These are phyloP conservation scores for Dynastes maya DNA, from an alignment of 2,888 invertebrate genomes.

Conservation along the genomic window DNA sequence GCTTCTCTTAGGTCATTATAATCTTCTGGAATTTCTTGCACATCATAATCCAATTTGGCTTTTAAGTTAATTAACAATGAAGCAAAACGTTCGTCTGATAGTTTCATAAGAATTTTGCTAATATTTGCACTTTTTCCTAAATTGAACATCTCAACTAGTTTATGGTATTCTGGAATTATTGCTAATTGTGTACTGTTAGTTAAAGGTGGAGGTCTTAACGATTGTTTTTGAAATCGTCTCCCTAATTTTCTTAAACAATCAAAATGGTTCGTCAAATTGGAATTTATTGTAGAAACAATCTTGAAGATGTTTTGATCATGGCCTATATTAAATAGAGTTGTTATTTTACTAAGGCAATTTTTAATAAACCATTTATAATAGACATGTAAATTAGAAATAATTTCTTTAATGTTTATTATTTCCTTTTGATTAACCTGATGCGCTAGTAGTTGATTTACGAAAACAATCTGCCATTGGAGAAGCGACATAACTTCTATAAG, in stretches of 20 bases:
- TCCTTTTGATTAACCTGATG: constrained; percentile 57
- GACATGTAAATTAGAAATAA: constrained; percentile 76
- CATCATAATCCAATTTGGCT: constrained; percentile 56
- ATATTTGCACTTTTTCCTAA: constrained; percentile 50
- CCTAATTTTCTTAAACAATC: constrained; percentile 63
- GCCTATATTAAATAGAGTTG: constrained; percentile 53
- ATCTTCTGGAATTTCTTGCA: constrained; percentile 57
- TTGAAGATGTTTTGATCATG: constrained; percentile 29
- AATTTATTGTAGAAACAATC: constrained; percentile 61
- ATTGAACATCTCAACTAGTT: constrained; percentile 58
- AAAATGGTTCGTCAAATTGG: constrained; percentile 62
- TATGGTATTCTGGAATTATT: constrained; percentile 55
- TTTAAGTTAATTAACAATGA: constrained; percentile 59
- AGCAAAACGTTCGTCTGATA: constrained; percentile 49
- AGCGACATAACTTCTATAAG: constrained; percentile 70
- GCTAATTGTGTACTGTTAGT: constrained; percentile 59
- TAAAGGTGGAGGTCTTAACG: constrained; percentile 63
- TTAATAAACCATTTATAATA: constrained; percentile 86
- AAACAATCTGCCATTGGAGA: constrained; percentile 72
- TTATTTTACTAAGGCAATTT: constrained; percentile 70
- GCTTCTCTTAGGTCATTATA: constrained; percentile 54
- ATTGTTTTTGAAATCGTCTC: constrained; percentile 63
- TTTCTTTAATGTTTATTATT: constrained; percentile 67
- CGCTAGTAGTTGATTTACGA: constrained; percentile 66
- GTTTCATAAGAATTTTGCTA: constrained; percentile 53